These are phyloP conservation scores for Cochlearius cochlearius DNA, from an alignment of 2,113 vertebrate species.

Conservation along the genomic window DNA sequence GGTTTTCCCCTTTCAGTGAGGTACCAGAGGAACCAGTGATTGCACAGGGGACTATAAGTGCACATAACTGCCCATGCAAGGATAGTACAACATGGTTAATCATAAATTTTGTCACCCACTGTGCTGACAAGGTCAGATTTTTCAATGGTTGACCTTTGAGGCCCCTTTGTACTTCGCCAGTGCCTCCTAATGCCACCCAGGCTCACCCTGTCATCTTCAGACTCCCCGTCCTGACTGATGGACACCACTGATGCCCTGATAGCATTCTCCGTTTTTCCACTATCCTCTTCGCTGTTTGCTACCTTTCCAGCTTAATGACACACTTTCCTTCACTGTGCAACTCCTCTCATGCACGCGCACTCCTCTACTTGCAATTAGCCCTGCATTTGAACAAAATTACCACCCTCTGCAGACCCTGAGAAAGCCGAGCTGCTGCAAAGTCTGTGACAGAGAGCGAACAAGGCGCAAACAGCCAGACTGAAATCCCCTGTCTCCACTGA, in stretches of 20 bases:
- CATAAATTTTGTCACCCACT: neutral
- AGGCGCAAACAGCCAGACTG: neutral
- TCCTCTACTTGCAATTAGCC: neutral
- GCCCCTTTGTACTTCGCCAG: neutral
- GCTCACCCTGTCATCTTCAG: rapidly evolving
- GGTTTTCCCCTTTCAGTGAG: neutral
- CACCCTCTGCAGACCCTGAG: neutral
- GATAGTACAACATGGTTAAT: neutral
- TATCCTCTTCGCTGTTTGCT: neutral
- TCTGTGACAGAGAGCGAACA: neutral
- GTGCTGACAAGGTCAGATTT: neutral
- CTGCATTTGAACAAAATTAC: neutral
- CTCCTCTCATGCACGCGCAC: neutral
- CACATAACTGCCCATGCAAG: neutral
- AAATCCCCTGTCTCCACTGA: neutral
- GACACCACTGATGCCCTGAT: neutral
- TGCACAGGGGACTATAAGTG: neutral
- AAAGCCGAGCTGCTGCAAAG: neutral
- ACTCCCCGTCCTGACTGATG: neutral
- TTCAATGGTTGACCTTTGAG: neutral
- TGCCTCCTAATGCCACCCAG: neutral
- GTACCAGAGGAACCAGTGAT: neutral
- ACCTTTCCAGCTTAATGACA: neutral
- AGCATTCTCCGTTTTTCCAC: neutral
- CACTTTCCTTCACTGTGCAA: neutral